Evolutionary conservation across 2,797 vertebrate species (phyloP).

Genomic region (Mallotus villosus): DNA sequence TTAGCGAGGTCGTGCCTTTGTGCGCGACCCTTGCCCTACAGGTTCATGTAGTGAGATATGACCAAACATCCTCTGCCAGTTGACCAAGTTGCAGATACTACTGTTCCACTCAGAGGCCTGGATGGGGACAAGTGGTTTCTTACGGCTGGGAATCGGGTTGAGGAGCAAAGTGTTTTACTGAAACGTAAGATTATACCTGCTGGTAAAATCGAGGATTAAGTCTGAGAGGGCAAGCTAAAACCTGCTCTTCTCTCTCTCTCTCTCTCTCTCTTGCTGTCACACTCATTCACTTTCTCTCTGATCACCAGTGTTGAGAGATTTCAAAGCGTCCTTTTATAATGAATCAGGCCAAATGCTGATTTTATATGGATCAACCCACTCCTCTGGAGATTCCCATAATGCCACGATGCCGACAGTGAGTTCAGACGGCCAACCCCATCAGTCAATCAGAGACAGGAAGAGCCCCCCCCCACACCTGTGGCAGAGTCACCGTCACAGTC

Average conservation of each 20-base stretch:
- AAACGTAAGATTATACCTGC: conserved; percentile 40
- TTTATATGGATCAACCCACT: not conserved
- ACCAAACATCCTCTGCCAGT: conserved; percentile 12
- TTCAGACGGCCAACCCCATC: not conserved
- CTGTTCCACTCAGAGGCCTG: not conserved
- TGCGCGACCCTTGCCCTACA: conserved; percentile 45
- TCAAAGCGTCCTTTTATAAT: not conserved
- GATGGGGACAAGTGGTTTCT: not conserved
- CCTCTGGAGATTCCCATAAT: not conserved
- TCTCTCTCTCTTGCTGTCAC: not conserved
- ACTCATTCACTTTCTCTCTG: not conserved
- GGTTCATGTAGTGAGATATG: conserved; percentile 47
- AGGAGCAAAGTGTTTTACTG: not conserved
- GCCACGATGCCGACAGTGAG: not conserved
- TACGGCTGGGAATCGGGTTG: not conserved
- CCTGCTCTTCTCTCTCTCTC: conserved; percentile 44
- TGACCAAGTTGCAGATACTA: not conserved
- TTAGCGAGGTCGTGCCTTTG: conserved; percentile 36
- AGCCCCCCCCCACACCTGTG: conserved; percentile 17
- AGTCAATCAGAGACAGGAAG: conserved; percentile 5
- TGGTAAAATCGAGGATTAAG: conserved; percentile 43
- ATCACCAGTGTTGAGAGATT: too few relatives aligned
- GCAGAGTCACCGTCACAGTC: conserved; percentile 33
- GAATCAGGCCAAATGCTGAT: not conserved
- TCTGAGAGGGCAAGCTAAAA: conserved; percentile 53